Conservation (phyloP, 30 jellyfish, hydroid and myxozoan species). For the Aurelia aurita region DNA sequence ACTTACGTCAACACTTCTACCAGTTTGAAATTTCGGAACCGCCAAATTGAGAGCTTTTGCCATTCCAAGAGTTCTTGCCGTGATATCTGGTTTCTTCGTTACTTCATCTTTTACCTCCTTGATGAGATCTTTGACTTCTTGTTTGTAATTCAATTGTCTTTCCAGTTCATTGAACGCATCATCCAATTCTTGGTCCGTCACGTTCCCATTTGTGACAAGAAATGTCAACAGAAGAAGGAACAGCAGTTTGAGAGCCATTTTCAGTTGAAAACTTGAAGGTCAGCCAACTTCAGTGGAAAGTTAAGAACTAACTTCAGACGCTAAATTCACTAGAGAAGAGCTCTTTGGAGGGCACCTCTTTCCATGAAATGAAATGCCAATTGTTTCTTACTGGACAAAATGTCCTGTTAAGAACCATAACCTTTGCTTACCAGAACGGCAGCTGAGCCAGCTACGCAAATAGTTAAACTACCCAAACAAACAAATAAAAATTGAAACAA, state of each 20-base stretch:
- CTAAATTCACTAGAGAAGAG: no score
- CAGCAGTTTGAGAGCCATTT: not conserved
- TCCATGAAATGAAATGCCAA: no score
- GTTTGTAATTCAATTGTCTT: not conserved
- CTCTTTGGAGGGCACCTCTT: no score
- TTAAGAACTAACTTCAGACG: no score
- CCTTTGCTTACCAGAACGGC: no score
- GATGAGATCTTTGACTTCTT: not conserved
- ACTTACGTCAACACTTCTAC: constrained; percentile 11
- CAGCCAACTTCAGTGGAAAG: no score
- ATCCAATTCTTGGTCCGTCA: not conserved
- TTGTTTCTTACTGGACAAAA: no score
- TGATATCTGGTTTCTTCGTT: not conserved
- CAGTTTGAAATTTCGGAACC: not conserved
- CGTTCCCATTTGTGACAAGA: not conserved
- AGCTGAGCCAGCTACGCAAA: no score
- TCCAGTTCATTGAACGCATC: not conserved
- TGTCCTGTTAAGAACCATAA: no score
- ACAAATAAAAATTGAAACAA: no score
- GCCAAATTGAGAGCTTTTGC: constrained; percentile 28
- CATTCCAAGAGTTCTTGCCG: constrained; percentile 21
- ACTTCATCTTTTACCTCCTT: constrained; percentile 6
- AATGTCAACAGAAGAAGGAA: not conserved
- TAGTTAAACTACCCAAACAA: no score
- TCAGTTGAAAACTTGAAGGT: no score